Base-by-base conservation (phyloP, 2,888 invertebrate genomes). In the Aphidoletes aphidimyza region DNA sequence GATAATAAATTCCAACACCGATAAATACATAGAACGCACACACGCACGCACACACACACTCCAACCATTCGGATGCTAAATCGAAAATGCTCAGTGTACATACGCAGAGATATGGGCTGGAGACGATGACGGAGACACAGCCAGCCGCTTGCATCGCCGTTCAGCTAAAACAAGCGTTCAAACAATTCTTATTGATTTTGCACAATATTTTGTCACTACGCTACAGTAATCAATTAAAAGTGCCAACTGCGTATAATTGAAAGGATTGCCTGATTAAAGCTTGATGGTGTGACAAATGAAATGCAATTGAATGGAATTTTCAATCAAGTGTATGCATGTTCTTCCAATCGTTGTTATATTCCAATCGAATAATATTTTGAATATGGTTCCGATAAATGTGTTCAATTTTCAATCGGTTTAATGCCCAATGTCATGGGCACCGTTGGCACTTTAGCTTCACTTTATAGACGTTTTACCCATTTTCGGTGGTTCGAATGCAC, bases 251-350 rank as follows among this genome's bases (percentile, higher is more conserved):
- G 37, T 37, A 81, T 81, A 81, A 81, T 81, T 81, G 81, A 81
- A 81, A 37, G 81, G 81, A 3, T 37, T 81, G n/a, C 81, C 37
- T 37, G 81, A 81, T 81, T 81, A 37, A 37, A 36, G 26, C 81
- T 37, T 81, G 81, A 81, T 81, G 78, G 36, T 78, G 69, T 69
- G 9, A 30, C 69, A 69, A 69, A 69, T 69, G 37, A 81, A 81
- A 81, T 81, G 36, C 19, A 81, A 81, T 81, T 81, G 81, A 81
- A 81, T 81, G 81, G 81, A 81, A 81, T 81, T n/a, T 81, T 81
- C 81, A 81, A 81, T 81, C 37, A 37, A 81, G 81, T 81, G 36
- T 5, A 54, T 37, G 34, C 69, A 69, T 34, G 34, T 69, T 69
- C 42, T 9, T n/a, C n/a, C n/a, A n/a, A n/a, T n/a, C n/a, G n/a